Evolutionary conservation across 1,140 invertebrate genomes (phyloP).

Genomic region (Micrasema minimum): DNA sequence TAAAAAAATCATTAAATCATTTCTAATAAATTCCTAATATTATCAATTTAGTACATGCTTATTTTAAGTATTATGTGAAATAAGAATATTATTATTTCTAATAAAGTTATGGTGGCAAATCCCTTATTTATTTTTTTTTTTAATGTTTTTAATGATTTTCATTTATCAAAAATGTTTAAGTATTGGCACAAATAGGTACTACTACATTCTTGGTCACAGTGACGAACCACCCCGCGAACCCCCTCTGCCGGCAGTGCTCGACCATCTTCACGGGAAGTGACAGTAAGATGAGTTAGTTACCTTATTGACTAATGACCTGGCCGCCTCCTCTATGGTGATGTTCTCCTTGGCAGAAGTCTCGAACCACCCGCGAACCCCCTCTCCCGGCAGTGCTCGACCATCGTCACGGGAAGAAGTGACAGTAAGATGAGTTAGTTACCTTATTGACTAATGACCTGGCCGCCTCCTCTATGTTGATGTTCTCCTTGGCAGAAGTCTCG

Average conservation of each 20-base stretch:
- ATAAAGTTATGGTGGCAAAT: background rate
- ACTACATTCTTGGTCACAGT: conserved; percentile 99
- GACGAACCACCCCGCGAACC: conserved; percentile 96
- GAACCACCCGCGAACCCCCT: conserved; percentile 94
- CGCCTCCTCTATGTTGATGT: conserved; percentile 97
- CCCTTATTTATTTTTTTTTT: no score
- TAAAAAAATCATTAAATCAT: no score
- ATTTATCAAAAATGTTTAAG: no score
- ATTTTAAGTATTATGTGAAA: no score
- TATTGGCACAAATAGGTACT: no score
- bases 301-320: conserved; percentile 87
- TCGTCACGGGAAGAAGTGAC: conserved; percentile 80
- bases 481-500: conserved; percentile 98
- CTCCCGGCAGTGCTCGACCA: conserved; percentile 96
- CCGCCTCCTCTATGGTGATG: conserved; percentile 96
- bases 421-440: no score
- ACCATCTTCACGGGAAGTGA: conserved; percentile 90
- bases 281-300: no score
- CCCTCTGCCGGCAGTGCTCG: conserved; percentile 94
- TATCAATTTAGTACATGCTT: no score
- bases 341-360: conserved; percentile 99
- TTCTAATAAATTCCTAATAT: no score
- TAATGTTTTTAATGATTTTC: conserved; percentile 31
- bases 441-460: conserved; percentile 89
- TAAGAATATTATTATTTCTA: background rate